Conservation (phyloP, 2,113 vertebrate species). For the Cochlearius cochlearius region DNA sequence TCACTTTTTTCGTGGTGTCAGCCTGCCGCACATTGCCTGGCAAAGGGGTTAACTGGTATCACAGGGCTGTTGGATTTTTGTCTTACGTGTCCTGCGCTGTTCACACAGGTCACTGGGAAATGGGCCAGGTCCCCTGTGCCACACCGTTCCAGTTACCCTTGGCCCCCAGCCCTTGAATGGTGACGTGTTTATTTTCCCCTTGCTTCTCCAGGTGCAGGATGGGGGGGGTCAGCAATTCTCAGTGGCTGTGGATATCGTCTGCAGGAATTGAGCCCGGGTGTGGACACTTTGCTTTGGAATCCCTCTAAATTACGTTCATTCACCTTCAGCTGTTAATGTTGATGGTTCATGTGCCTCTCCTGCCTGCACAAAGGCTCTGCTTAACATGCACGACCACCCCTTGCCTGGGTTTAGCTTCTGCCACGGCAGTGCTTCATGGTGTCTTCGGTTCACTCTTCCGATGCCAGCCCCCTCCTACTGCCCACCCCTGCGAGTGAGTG, state of each 20-base stretch:
- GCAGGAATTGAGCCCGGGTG: neutral
- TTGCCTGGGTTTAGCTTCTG: neutral
- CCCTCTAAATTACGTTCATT: neutral
- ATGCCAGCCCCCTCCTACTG: neutral
- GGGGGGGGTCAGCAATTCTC: neutral
- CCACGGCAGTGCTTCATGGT: neutral
- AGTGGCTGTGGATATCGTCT: neutral
- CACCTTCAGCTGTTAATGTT: neutral
- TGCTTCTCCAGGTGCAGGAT: neutral
- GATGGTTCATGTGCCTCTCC: neutral
- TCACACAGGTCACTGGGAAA: neutral
- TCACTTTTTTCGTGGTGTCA: neutral
- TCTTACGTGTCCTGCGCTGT: too few relatives aligned
- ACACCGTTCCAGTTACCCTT: neutral
- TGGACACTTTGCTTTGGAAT: neutral
- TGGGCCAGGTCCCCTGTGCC: neutral
- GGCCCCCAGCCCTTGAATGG: neutral
- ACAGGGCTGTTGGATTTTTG: neutral
- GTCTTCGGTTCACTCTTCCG: neutral
- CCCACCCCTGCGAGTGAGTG: neutral
- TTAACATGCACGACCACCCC: rapidly evolving
- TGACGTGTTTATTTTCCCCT: neutral
- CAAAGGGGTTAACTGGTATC: neutral
- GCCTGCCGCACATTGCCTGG: neutral
- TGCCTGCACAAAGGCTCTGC: neutral